Conservation (phyloP, 2,113 vertebrate species). For the Cinclus mexicanus region DNA sequence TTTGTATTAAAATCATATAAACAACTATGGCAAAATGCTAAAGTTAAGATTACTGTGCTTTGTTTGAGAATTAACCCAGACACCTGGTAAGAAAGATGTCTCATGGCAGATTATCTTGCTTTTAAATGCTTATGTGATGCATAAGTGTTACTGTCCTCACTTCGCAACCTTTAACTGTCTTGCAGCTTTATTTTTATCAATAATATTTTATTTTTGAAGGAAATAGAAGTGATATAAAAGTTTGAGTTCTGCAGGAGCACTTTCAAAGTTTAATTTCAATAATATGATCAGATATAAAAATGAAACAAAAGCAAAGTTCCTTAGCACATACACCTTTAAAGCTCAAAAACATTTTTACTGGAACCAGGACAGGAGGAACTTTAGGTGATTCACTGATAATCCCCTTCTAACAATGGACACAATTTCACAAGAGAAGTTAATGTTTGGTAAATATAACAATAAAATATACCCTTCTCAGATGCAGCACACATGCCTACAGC, state of each 20-base stretch:
- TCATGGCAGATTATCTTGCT: not conserved
- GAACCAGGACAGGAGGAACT: not conserved
- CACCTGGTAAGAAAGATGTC: not conserved
- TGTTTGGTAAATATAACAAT: not conserved
- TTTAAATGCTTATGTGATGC: not conserved
- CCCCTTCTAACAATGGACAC: not conserved
- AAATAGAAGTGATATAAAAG: not conserved
- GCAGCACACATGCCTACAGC: not conserved
- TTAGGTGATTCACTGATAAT: not conserved
- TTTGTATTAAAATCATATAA: not conserved
- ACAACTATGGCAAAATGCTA: not conserved
- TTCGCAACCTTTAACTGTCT: not conserved
- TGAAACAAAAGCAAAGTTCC: not conserved
- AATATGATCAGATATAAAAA: not conserved
- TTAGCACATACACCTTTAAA: not conserved
- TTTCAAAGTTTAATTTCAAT: not conserved
- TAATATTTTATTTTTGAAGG: not conserved
- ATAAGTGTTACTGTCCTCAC: not conserved
- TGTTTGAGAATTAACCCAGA: not conserved
- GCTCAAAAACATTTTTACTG: not conserved
- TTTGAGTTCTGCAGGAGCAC: not conserved
- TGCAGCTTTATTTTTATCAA: not conserved
- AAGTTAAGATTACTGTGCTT: not conserved
- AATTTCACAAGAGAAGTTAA: not conserved
- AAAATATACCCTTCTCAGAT: not conserved